Conservation (phyloP, 64 coral and sea anemone genomes). For the Trachythela sp. region DNA sequence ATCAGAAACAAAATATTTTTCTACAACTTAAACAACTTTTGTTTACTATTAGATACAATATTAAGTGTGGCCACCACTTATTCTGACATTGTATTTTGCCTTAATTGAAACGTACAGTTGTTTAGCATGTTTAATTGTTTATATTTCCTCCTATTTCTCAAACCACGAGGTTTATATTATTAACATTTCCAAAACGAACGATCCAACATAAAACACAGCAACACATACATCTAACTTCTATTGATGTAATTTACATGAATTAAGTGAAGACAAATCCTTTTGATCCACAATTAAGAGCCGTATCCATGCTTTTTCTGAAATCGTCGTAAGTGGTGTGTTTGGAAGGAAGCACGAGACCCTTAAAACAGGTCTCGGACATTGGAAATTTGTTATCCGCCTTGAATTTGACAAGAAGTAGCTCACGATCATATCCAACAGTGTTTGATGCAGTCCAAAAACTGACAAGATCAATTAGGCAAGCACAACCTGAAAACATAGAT, state of each 20-base stretch:
- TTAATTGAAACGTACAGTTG: too few species aligned
- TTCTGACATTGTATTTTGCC: too few species aligned
- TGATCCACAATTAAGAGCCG: neutral
- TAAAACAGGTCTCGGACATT: neutral
- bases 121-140: too few species aligned
- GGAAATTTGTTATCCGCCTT: neutral
- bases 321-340: neutral
- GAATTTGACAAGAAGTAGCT: neutral
- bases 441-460: neutral
- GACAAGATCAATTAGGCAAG: neutral
- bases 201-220: neutral
- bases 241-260: neutral
- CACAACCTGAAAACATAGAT: neutral
- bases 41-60: too few species aligned
- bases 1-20: too few species aligned
- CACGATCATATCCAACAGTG: neutral
- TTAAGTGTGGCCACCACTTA: too few species aligned
- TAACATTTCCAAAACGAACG: neutral
- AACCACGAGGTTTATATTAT: too few species aligned
- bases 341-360: neutral
- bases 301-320: conserved; percentile 5
- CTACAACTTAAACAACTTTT: too few species aligned
- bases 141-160: too few species aligned
- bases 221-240: neutral
- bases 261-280: conserved; percentile 13